Evolutionary conservation across 2,797 vertebrate species (phyloP).

Genomic region (Hydrolagus colliei): DNA sequence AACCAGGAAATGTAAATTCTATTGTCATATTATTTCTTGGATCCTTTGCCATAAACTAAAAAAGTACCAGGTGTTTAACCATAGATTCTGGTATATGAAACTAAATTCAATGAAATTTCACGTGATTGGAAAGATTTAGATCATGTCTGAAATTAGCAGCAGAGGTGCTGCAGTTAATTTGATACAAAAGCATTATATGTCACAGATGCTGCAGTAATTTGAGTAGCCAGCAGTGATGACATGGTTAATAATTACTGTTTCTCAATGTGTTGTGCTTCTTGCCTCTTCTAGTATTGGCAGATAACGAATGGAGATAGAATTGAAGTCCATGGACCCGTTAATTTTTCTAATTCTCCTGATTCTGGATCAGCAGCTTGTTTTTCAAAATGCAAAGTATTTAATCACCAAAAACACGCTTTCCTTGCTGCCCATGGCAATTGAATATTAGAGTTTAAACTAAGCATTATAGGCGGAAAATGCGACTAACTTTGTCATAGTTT

Average conservation of each 20-base stretch:
- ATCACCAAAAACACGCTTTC: neutral
- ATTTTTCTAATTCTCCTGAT: neutral
- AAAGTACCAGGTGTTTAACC: neutral
- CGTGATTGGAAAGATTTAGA: neutral
- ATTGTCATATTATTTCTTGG: neutral
- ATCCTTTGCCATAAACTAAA: neutral
- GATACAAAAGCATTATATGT: neutral
- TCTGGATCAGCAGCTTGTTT: neutral
- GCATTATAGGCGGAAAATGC: neutral
- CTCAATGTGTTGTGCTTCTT: neutral
- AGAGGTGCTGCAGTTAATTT: neutral
- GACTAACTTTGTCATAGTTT: constrained; percentile 9
- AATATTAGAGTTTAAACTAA: constrained; percentile 2
- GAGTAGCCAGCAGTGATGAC: neutral
- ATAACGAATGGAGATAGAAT: neutral
- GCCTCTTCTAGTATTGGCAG: neutral
- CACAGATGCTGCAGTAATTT: neutral
- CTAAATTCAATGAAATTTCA: neutral
- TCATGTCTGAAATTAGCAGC: neutral
- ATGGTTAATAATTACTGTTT: neutral
- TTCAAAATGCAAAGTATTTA: neutral
- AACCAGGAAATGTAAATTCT: neutral
- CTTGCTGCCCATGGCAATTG: neutral
- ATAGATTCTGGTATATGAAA: neutral
- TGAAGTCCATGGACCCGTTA: neutral